Percentiles rank a stretch among this genome's conserved stretches.
Evolutionary conservation across 2,797 vertebrate species (phyloP).

Genomic region (Spheniscus humboldti): DNA sequence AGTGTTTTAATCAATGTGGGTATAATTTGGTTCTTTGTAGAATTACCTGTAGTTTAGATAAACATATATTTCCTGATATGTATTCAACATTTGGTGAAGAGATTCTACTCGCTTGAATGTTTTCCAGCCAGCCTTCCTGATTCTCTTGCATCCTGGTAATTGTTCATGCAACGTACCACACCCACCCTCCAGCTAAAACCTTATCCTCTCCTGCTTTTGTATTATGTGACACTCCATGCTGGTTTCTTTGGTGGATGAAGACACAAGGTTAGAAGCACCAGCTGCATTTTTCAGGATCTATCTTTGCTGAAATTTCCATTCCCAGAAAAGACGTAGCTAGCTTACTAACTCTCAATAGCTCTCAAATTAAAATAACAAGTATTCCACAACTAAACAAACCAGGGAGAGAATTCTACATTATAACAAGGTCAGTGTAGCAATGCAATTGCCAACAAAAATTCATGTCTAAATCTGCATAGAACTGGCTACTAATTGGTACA

Average conservation of each 20-base stretch:
- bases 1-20: neutral
- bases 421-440: neutral
- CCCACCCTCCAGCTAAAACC: neutral
- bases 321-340: neutral
- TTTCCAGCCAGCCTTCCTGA: neutral
- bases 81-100: neutral
- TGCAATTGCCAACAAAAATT: neutral
- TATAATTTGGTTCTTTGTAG: neutral
- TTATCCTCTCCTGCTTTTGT: neutral
- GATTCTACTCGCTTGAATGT: neutral
- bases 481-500: neutral
- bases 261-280: neutral
- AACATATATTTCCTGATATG: neutral
- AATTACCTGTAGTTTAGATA: neutral
- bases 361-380: neutral
- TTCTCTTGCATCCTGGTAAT: neutral
- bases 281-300: neutral
- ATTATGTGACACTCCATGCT: neutral
- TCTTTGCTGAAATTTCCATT: neutral
- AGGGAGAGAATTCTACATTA: neutral
- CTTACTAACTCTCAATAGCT: neutral
- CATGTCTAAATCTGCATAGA: neutral
- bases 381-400: neutral
- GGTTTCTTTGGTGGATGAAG: neutral
- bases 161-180: accelerated